Conservation (phyloP, 1,140 invertebrate genomes). For the Lepeophtheirus salmonis region DNA sequence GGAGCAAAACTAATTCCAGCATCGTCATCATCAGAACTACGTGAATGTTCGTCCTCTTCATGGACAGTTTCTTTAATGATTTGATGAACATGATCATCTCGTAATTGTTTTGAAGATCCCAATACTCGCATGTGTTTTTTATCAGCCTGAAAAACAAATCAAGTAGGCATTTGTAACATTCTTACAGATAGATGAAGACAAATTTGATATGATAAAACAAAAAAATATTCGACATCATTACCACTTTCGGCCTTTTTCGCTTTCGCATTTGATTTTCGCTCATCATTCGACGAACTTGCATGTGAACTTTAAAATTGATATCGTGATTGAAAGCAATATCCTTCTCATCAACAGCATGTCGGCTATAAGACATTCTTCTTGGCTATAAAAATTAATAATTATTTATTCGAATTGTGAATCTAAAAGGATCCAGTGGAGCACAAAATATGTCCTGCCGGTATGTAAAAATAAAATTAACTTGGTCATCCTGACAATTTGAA, state of each 20-base stretch:
- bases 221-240: conserved; percentile 48
- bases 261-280: conserved; percentile 43
- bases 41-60: conserved; percentile 1
- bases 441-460: too few relatives aligned
- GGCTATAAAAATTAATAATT: conserved; percentile 38
- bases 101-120: conserved; percentile 20
- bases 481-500: too few relatives aligned
- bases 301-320: conserved; percentile 74
- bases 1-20: neutral
- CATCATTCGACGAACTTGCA: conserved; percentile 67
- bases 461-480: too few relatives aligned
- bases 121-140: conserved; percentile 17
- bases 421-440: too few relatives aligned
- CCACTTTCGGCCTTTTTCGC: conserved; percentile 52
- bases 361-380: conserved; percentile 66
- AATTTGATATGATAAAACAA: too few relatives aligned
- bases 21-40: conserved; percentile 4
- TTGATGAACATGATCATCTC: conserved; percentile 19
- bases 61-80: conserved; percentile 4
- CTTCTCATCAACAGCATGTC: conserved; percentile 67
- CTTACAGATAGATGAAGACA: neutral
- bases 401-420: too few relatives aligned
- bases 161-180: neutral
- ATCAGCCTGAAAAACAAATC: neutral
- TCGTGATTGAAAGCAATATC: conserved; percentile 52